These are phyloP conservation scores for Parotocinclus haroldoi DNA, from an alignment of 2,797 vertebrate species.

Conservation along the genomic window DNA sequence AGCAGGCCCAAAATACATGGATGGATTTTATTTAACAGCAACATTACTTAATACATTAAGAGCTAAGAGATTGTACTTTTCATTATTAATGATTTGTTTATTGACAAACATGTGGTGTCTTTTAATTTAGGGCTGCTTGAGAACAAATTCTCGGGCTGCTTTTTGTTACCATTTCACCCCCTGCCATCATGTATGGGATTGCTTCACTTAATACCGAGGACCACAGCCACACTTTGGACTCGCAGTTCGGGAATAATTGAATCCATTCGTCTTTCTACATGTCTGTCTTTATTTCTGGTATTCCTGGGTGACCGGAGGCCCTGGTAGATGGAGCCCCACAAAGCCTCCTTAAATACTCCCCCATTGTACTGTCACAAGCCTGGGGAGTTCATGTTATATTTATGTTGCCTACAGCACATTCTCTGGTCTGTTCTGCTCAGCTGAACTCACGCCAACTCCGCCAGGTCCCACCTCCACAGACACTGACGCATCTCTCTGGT, in stretches of 20 bases:
- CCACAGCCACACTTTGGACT: too few species aligned
- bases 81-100: too few species aligned
- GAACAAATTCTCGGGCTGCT: too few species aligned
- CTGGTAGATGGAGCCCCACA: slow-evolving; percentile 34
- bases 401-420: slow-evolving; percentile 73
- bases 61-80: too few species aligned
- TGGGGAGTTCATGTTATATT: slow-evolving; percentile 75
- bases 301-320: slow-evolving; percentile 42
- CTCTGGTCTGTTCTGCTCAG: slow-evolving; percentile 60
- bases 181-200: too few species aligned
- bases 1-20: too few species aligned
- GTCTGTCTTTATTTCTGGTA: slow-evolving; percentile 43
- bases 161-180: too few species aligned
- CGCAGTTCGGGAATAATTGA: slow-evolving; percentile 3
- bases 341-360: slow-evolving; percentile 58
- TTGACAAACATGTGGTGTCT: too few species aligned
- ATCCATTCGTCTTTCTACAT: slow-evolving; percentile 20
- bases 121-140: too few species aligned
- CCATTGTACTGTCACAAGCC: slow-evolving; percentile 63
- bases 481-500: slow-evolving; percentile 72
- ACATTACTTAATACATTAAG: too few species aligned
- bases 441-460: slow-evolving; percentile 70
- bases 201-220: too few species aligned
- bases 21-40: too few species aligned
- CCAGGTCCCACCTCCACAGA: slow-evolving; percentile 74